Conservation (phyloP, 2,888 invertebrate species). For the Parelbella ahira region DNA sequence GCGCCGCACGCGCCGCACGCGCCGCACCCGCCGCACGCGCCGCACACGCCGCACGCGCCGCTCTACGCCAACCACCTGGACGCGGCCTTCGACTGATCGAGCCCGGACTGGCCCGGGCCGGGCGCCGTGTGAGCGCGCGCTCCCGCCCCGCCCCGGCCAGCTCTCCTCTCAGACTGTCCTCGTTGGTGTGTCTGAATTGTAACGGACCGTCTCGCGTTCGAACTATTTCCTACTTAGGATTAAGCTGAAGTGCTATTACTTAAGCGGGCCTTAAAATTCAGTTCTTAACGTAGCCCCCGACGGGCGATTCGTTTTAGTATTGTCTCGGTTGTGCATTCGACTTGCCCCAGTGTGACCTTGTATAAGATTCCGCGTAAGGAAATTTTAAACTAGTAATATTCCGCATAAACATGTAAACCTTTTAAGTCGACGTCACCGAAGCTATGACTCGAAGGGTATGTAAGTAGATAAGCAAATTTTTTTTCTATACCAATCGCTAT, state of each 20-base stretch:
- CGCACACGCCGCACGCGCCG: constrained; percentile 75
- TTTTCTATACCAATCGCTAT: constrained; percentile 80
- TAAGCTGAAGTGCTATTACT: constrained; percentile 79
- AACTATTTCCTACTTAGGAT: constrained; percentile 71
- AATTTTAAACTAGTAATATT: constrained; percentile 37
- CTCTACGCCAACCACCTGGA: constrained; percentile 81
- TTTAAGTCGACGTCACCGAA: constrained; percentile 61
- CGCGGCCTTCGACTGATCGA: constrained; percentile 77
- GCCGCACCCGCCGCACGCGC: constrained; percentile 73
- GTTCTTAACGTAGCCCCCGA: constrained; percentile 45
- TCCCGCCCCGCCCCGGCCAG: constrained; percentile 37
- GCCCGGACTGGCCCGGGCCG: constrained; percentile 67
- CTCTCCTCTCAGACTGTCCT: constrained; percentile 45
- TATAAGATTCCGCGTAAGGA: constrained; percentile 58
- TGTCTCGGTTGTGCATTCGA: constrained; percentile 78
- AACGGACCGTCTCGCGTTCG: constrained; percentile 57
- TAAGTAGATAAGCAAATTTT: constrained; percentile 75
- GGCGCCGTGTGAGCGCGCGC: constrained; percentile 61
- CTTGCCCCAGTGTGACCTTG: constrained; percentile 75
- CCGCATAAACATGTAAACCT: constrained; percentile 37
- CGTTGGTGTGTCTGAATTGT: constrained; percentile 51
- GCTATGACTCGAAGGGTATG: constrained; percentile 65
- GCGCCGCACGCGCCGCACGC: constrained; percentile 72
- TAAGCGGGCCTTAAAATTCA: constrained; percentile 63
- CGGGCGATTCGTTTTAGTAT: constrained; percentile 69